Evolutionary conservation across 2,113 vertebrate genomes (phyloP).

Genomic region (Chaetorhynchus papuensis): DNA sequence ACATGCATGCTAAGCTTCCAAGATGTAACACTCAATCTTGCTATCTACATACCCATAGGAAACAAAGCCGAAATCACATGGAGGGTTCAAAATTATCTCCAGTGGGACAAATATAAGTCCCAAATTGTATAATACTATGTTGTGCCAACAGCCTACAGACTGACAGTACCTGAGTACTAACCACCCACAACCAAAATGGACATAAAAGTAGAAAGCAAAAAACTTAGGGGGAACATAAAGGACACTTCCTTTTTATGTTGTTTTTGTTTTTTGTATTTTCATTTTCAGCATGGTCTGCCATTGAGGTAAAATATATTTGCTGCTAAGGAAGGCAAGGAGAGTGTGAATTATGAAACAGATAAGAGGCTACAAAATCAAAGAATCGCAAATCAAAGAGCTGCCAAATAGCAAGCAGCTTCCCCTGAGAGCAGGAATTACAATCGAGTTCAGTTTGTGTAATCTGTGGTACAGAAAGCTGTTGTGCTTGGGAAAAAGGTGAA

Average conservation of each 20-base stretch:
- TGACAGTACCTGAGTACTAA: not conserved
- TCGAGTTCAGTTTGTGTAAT: not conserved
- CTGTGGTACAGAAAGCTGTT: not conserved
- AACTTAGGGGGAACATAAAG: not conserved
- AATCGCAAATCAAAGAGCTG: not conserved
- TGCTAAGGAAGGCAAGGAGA: not conserved
- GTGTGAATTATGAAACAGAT: not conserved
- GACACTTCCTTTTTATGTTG: not conserved
- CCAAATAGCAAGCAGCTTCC: not conserved
- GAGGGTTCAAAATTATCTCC: not conserved
- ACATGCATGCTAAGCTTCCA: not conserved
- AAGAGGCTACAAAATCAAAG: conserved; percentile 35
- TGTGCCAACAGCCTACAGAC: not conserved
- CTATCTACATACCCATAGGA: not conserved
- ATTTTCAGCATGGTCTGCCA: not conserved
- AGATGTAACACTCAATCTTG: not conserved
- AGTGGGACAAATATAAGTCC: not conserved
- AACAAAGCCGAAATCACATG: not conserved
- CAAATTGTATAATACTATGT: not conserved
- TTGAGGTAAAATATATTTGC: not conserved
- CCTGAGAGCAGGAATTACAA: not conserved
- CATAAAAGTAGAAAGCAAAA: not conserved
- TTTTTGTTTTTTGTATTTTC: not conserved
- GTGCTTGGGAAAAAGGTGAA: not conserved
- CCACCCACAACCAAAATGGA: not conserved